Conservation (phyloP, 2,113 vertebrate genomes). For the Corythoichthys haematopterus region DNA sequence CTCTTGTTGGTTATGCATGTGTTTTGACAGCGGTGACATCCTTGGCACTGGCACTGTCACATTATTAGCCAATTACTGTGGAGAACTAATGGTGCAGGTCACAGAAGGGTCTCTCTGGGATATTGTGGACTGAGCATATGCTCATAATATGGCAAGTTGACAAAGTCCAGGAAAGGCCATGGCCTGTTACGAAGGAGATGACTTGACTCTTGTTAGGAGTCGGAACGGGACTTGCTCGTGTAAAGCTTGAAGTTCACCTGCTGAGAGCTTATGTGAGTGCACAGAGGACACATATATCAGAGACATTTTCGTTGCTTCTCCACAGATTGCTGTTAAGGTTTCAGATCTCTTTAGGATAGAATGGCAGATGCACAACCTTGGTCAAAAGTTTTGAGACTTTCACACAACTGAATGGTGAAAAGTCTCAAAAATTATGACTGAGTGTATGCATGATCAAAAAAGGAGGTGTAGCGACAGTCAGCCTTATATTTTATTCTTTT, state of each 20-base stretch:
- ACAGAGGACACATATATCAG: conserved; percentile 34
- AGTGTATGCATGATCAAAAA: background rate
- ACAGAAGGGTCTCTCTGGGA: conserved; percentile 48
- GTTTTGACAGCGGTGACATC: conserved; percentile 59
- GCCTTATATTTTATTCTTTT: too few relatives aligned
- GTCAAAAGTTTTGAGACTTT: too few relatives aligned
- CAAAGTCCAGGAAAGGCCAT: conserved; percentile 49
- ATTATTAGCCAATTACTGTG: conserved; percentile 64
- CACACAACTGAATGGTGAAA: too few relatives aligned
- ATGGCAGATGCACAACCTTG: conserved; percentile 5
- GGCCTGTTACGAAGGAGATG: conserved; percentile 36
- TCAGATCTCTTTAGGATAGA: conserved; percentile 36
- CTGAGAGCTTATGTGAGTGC: conserved; percentile 38
- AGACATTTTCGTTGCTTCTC: conserved; percentile 34
- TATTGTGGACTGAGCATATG: conserved; percentile 57
- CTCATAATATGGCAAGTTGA: conserved; percentile 37
- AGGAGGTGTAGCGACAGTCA: too few relatives aligned
- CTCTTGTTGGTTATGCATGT: conserved; percentile 36
- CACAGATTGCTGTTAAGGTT: conserved; percentile 36
- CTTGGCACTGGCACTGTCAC: conserved; percentile 49
- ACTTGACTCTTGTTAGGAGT: conserved; percentile 41
- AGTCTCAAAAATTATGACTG: too few relatives aligned
- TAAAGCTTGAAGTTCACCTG: conserved; percentile 34
- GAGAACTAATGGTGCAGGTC: conserved; percentile 57
- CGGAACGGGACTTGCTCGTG: background rate